Evolutionary conservation across 2,888 invertebrate genomes (phyloP).

Genomic region (Nomada lathburiana): DNA sequence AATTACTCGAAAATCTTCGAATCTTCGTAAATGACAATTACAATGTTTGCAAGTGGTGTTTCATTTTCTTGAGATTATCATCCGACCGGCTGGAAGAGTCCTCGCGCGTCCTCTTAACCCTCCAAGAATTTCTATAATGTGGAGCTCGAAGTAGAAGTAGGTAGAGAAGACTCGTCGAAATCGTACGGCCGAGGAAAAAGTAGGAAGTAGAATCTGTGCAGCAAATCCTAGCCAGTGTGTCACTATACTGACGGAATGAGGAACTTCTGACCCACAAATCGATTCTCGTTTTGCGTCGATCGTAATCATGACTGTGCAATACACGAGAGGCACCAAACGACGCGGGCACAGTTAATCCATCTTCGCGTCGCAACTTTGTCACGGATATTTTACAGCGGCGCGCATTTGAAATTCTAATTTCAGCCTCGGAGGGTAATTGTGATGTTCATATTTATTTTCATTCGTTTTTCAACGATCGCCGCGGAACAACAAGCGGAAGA

Average conservation of each 20-base stretch:
- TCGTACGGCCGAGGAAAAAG: slow-evolving; percentile 19
- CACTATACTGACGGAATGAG: slow-evolving; percentile 27
- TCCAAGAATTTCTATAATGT: slow-evolving; percentile 20
- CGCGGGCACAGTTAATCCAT: slow-evolving; percentile 16
- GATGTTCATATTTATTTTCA: slow-evolving; percentile 3
- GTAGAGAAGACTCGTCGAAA: slow-evolving; percentile 21
- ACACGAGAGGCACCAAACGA: slow-evolving; percentile 13
- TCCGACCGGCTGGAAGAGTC: not conserved
- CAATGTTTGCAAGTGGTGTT: no score
- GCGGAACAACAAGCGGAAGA: not conserved
- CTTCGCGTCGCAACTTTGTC: not conserved
- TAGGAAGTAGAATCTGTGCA: slow-evolving; percentile 36
- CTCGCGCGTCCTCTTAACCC: slow-evolving; percentile 16
- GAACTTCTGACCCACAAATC: slow-evolving; percentile 37
- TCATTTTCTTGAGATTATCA: not conserved
- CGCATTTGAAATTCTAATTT: slow-evolving; percentile 49
- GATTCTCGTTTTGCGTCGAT: slow-evolving; percentile 19
- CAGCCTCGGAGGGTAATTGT: slow-evolving; percentile 31
- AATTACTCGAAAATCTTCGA: not conserved
- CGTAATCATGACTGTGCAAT: not conserved
- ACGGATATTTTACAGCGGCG: not conserved
- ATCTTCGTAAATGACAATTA: no score
- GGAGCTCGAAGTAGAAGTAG: not conserved
- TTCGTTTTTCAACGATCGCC: not conserved
- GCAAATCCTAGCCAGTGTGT: slow-evolving; percentile 33